These are phyloP conservation scores for Acanthochromis polyacanthus DNA, from an alignment of 2,113 vertebrate species.

Conservation along the genomic window DNA sequence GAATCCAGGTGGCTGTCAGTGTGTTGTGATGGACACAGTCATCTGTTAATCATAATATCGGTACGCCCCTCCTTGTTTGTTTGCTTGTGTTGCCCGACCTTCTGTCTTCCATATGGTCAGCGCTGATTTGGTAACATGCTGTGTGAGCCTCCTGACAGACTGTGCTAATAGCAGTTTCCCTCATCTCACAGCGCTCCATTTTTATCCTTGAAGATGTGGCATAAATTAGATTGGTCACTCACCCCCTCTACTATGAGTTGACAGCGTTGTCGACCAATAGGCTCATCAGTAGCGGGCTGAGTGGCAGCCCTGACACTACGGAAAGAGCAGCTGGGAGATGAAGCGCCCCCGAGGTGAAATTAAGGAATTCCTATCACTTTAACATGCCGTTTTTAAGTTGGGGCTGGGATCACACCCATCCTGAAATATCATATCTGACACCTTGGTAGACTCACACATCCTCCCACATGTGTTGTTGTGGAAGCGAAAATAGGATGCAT, in stretches of 20 bases:
- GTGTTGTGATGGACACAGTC: slow-evolving; percentile 48
- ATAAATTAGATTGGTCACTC: slow-evolving; percentile 69
- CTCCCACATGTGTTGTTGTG: slow-evolving; percentile 66
- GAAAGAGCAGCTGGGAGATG: slow-evolving; percentile 46
- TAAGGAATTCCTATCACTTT: slow-evolving; percentile 73
- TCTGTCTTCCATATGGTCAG: slow-evolving; percentile 67
- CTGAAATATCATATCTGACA: slow-evolving; percentile 76
- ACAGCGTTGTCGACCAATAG: slow-evolving; percentile 51
- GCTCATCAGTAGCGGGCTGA: slow-evolving; percentile 24
- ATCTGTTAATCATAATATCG: slow-evolving; percentile 62
- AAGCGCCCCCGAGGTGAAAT: slow-evolving; percentile 62
- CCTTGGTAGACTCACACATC: slow-evolving; percentile 68
- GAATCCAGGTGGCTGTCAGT: slow-evolving; percentile 56
- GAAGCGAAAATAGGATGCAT: slow-evolving; percentile 70
- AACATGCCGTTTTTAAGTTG: slow-evolving; percentile 54
- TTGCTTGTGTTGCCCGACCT: slow-evolving; percentile 63
- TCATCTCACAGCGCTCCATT: slow-evolving; percentile 64
- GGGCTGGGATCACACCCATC: slow-evolving; percentile 66
- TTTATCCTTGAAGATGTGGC: slow-evolving; percentile 71
- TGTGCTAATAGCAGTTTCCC: slow-evolving; percentile 51
- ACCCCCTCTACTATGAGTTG: slow-evolving; percentile 39
- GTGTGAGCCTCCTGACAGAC: slow-evolving; percentile 66
- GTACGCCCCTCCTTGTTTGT: slow-evolving; percentile 60
- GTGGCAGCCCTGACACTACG: slow-evolving; percentile 29
- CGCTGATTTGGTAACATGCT: slow-evolving; percentile 65